A percentile compares a stretch with the other conserved stretches of the same genome.
Evolutionary conservation across 2,888 invertebrate genomes (phyloP).

Genomic region (Acrobasis consociella): DNA sequence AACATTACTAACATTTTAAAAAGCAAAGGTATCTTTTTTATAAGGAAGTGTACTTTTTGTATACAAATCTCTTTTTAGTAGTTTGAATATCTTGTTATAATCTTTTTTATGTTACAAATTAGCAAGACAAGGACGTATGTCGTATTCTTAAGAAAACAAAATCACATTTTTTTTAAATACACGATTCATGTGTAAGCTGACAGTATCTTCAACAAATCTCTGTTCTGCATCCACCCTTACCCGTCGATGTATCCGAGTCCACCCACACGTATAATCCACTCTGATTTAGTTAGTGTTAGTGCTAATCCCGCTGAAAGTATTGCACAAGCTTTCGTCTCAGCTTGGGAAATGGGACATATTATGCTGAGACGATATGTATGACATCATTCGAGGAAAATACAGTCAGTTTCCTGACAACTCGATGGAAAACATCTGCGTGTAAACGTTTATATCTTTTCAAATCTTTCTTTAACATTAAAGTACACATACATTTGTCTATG

Average conservation of each 20-base stretch:
- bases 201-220: background rate
- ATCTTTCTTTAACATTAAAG: background rate
- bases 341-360: background rate
- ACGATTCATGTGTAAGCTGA: background rate
- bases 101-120: no score
- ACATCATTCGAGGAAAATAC: background rate
- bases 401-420: background rate
- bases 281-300: slow-evolving; percentile 7
- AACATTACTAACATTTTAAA: no score
- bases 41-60: no score
- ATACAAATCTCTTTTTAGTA: no score
- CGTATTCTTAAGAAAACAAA: no score
- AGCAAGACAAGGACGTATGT: no score
- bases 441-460: background rate
- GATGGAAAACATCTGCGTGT: background rate
- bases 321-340: background rate
- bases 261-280: slow-evolving; percentile 9
- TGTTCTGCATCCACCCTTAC: background rate
- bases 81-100: no score
- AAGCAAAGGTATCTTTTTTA: no score
- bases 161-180: background rate
- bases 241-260: background rate
- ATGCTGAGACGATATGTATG: background rate
- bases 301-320: slow-evolving; percentile 3
- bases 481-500: no score